Evolutionary conservation across 2,113 vertebrate genomes (phyloP), one percentile per base, ranked within the genome.

Genomic region (Neogale vison): DNA sequence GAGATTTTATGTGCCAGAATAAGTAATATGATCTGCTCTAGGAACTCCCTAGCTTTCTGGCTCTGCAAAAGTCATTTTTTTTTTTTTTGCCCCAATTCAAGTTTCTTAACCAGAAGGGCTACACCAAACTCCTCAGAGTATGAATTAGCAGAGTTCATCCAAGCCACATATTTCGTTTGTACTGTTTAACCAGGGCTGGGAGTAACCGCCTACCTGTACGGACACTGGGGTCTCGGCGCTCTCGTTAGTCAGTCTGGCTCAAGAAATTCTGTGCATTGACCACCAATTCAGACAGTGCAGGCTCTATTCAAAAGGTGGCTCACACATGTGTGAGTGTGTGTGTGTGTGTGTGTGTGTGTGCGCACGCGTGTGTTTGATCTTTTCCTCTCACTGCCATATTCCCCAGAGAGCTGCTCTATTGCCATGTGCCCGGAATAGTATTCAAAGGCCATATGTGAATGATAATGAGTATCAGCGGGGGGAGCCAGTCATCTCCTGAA

Each of bases 21-120:
- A 98, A 98, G 99, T 99, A 99, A 99, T 98, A 97, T 97, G 98
- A 99, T 99, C 98, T 98, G 98, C 98, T 98, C 98, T 98, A 99
- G 98, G 98, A 99, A 99, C 98, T 99, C 98, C 98, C 98, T 98
- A 98, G 97, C 98, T 98, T 98, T 98, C 98, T 98, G 98, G 97
- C 98, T 99, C 98, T 99, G 98, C 98, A 98, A 98, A 99, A 99
- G 98, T 98, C 83, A 98, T 98, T 98, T 98, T 88, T 97, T 97
- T 98, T 97, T 98, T 59, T 59, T 59, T 59, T 98, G 96, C 96
- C 97, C 88, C 31, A 15, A 97, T 97, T 97, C 97, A 96, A 98
- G 97, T 98, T 97, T 98, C 98, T 98, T 98, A 98, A 98, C 95
- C 97, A 97, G 89, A 95, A 98, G 94, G 95, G 96, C 84, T 98